Conservation (phyloP, 2,888 invertebrate species). For the Myathropa florea region DNA sequence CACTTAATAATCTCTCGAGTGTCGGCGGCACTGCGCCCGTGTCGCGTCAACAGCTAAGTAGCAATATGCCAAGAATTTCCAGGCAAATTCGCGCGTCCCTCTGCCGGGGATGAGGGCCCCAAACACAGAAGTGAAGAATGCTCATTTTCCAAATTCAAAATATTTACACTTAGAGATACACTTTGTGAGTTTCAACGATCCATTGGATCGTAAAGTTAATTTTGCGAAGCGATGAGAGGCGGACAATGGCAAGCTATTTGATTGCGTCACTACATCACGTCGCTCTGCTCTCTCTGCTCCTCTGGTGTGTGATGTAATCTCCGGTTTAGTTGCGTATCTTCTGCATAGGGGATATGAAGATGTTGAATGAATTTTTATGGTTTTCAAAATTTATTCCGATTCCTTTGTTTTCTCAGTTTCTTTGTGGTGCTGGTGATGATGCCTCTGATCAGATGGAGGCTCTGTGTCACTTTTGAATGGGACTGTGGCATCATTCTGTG, state of each 20-base stretch:
- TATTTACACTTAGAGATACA: slow-evolving; percentile 41
- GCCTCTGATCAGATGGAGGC: neutral
- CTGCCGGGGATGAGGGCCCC: neutral
- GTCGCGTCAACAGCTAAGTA: slow-evolving; percentile 13
- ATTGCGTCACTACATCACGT: slow-evolving; percentile 25
- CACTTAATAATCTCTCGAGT: neutral
- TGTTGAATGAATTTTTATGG: slow-evolving; percentile 23
- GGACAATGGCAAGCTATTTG: slow-evolving; percentile 22
- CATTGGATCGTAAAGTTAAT: slow-evolving; percentile 27
- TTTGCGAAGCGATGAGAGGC: slow-evolving; percentile 33
- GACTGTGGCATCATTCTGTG: neutral
- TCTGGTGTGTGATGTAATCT: slow-evolving; percentile 27
- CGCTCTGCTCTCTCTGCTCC: neutral
- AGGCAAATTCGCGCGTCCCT: neutral
- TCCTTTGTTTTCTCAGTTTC: neutral
- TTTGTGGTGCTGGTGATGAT: neutral
- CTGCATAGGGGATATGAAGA: neutral
- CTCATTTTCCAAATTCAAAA: slow-evolving; percentile 35
- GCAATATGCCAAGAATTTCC: slow-evolving; percentile 8
- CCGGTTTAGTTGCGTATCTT: slow-evolving; percentile 12
- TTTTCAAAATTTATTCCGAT: too few species aligned
- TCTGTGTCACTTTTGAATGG: neutral
- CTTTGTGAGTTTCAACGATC: slow-evolving; percentile 30
- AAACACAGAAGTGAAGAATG: slow-evolving; percentile 2
- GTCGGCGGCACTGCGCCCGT: neutral